Evolutionary conservation across 2,113 vertebrate genomes (phyloP), one percentile per base, ranked within the genome.

Genomic region (Micronisus gabar): DNA sequence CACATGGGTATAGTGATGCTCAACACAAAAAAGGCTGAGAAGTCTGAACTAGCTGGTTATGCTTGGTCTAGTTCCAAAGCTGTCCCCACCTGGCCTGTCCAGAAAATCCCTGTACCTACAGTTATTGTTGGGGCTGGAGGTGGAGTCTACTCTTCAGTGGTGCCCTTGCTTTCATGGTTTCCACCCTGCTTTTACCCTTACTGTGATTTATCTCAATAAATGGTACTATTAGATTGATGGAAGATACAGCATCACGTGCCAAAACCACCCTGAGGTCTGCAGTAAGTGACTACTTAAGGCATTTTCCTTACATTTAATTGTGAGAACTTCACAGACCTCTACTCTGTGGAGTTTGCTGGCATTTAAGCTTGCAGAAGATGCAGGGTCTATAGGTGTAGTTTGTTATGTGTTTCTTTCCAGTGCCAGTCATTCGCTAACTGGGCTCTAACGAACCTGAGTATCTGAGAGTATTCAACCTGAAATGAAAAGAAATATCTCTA

Each of bases 301-400:
- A 34, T 58, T 88, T 59, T 45, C 27, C 10, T 27, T 45, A 26
- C 7, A 5, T 45, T 79, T 36, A 38, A 38, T 8, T 61, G 18
- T 45, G 26, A 62, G 38, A 36, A 20, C 29, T n/a, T 27, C 21
- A 8, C 8, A 30, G 40, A 40, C 15, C 43, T 30, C 13, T 21
- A 22, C 7, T 13, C 23, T 13, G 0, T 8, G 71, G 27, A 6
- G 19, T 12, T 30, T 1, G 2, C 50, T 17, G 43, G 27, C 19
- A 58, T 32, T 25, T 25, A 13, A 32, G 16, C 36, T 56, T 26
- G 21, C 7, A 48, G 53, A 67, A 75, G 68, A 7, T 13, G 25
- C 15, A 3, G 23, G 6, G 20, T 32, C 43, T 52, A 6, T 16
- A 56, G 56, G 17, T 56, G 19, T 26, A 20, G 27, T 50, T 65